Percentiles rank a stretch among this genome's conserved stretches.
phyloP scores from a whole-genome alignment of 2,113 vertebrate genomes.

The Felis chaus region DNA sequence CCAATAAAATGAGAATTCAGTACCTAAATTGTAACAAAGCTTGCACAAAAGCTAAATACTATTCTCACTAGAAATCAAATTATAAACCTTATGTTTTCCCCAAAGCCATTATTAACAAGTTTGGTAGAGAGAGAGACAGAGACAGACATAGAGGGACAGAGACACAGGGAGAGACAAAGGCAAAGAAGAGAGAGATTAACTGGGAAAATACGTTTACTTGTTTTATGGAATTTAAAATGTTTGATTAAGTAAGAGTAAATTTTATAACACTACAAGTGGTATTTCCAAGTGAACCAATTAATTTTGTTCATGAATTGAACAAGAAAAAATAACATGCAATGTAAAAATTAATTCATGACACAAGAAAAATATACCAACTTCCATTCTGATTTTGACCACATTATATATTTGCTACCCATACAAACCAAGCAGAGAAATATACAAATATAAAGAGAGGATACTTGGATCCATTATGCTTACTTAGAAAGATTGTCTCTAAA shows the following conservation, averaged over 20 bases:
- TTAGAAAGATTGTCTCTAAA: background rate
- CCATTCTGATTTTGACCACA: background rate
- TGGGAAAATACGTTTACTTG: background rate
- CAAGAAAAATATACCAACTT: background rate
- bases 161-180: background rate
- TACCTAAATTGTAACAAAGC: background rate
- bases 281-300: background rate
- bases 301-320: background rate
- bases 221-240: background rate
- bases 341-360: background rate
- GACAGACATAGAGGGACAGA: background rate
- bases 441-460: background rate
- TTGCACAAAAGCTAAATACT: background rate
- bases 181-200: background rate
- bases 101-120: background rate
- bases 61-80: slow-evolving; percentile 11
- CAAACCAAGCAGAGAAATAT: background rate
- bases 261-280: background rate
- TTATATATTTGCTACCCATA: background rate
- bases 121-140: background rate
- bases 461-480: background rate
- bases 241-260: background rate
- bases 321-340: background rate
- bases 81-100: background rate
- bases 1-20: background rate